These are phyloP conservation scores for Urocynchramus pylzowi DNA, from an alignment of 2,113 vertebrate genomes.

Conservation along the genomic window DNA sequence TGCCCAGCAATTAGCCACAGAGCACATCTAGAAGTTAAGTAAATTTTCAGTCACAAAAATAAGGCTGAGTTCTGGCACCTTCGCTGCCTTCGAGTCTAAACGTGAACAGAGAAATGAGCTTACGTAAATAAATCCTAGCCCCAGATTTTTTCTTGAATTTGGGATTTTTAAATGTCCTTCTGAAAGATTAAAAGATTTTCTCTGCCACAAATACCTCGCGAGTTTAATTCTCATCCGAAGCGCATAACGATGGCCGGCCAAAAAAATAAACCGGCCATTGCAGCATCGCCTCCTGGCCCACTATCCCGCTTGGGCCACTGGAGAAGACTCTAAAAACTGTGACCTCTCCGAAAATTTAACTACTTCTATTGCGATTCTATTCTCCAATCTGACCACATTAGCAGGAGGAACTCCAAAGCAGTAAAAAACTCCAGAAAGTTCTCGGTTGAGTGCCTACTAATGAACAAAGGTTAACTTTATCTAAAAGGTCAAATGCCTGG, in stretches of 20 bases:
- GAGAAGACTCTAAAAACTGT: conserved; percentile 36
- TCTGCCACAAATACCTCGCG: background rate
- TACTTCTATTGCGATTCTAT: conserved; percentile 50
- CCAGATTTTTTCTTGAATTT: conserved; percentile 25
- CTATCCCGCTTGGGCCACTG: background rate
- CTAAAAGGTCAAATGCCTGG: conserved; percentile 92
- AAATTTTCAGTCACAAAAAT: background rate
- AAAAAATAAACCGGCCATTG: conserved; percentile 3
- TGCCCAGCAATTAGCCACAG: background rate
- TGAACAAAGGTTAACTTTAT: conserved; percentile 93
- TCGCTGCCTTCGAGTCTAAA: background rate
- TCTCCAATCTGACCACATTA: conserved; percentile 78
- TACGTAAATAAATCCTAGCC: background rate
- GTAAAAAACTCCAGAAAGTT: conserved; percentile 81
- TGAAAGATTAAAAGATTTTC: conserved; percentile 20
- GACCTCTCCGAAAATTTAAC: conserved; percentile 65
- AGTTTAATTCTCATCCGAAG: background rate
- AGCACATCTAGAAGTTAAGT: background rate
- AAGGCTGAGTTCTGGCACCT: background rate
- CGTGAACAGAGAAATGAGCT: background rate
- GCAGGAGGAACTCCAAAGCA: conserved; percentile 78
- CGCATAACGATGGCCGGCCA: background rate
- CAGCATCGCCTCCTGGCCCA: background rate
- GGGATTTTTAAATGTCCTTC: background rate
- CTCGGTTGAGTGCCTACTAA: conserved; percentile 90